Evolutionary conservation across 2,797 vertebrate genomes (phyloP).

Genomic region (Argya squamiceps): DNA sequence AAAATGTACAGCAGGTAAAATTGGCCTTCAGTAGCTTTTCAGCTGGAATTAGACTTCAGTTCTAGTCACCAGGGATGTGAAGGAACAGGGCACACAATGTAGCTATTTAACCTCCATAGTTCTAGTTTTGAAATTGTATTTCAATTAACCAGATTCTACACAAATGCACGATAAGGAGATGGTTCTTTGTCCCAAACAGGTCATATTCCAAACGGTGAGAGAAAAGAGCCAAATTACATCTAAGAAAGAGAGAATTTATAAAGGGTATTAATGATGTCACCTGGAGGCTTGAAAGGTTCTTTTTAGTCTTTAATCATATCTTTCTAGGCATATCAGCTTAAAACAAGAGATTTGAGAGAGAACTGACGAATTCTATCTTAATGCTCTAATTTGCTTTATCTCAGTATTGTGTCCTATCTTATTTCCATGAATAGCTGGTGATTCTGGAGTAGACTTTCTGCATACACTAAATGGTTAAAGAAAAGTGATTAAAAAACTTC

Average conservation of each 20-base stretch:
- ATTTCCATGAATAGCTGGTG: background rate
- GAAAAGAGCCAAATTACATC: background rate
- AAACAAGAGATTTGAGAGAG: background rate
- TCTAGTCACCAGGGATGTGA: background rate
- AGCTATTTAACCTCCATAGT: background rate
- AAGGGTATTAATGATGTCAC: background rate
- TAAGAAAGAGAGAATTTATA: background rate
- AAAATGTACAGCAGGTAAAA: background rate
- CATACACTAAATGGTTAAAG: constrained; percentile 37
- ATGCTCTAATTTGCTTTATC: background rate
- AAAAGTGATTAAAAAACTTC: constrained; percentile 29
- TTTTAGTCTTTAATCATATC: background rate
- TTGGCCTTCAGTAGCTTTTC: background rate
- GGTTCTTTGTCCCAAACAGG: background rate
- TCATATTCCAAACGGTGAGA: background rate
- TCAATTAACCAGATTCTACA: background rate
- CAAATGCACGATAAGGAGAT: background rate
- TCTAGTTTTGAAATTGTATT: background rate
- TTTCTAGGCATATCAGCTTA: background rate
- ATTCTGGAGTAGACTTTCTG: background rate
- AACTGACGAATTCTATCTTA: background rate
- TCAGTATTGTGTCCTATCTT: background rate
- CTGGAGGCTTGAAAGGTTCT: background rate
- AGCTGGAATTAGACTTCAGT: background rate
- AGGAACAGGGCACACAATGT: fast-evolving